Evolutionary conservation across 2,797 vertebrate species (phyloP).

Genomic region (Semotilus atromaculatus): DNA sequence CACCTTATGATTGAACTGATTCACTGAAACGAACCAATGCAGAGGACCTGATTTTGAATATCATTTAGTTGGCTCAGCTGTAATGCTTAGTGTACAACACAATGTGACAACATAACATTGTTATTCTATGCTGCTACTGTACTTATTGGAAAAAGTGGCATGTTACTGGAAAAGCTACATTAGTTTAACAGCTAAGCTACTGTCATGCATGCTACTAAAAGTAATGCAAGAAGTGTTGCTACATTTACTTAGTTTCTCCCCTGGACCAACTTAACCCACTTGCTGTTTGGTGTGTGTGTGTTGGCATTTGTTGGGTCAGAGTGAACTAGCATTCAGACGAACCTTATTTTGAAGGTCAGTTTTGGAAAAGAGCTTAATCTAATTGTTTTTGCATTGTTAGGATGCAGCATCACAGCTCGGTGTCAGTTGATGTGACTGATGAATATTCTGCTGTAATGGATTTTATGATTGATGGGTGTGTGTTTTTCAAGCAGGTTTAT

Average conservation of each 20-base stretch:
- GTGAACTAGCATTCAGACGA: background rate
- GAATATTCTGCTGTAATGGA: slow-evolving; percentile 24
- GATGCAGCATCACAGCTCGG: slow-evolving; percentile 9
- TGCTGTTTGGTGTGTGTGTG: background rate
- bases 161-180: background rate
- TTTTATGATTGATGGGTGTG: slow-evolving; percentile 49
- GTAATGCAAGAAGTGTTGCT: background rate
- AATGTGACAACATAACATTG: background rate
- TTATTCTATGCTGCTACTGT: background rate
- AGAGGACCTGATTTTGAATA: background rate
- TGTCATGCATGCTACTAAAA: slow-evolving; percentile 3
- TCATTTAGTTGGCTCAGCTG: background rate
- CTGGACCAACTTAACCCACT: background rate
- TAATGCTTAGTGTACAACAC: background rate
- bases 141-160: background rate
- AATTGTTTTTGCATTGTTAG: slow-evolving; percentile 28
- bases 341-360: background rate
- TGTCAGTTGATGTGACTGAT: slow-evolving; percentile 35
- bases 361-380: slow-evolving; percentile 18
- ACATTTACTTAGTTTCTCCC: background rate
- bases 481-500: slow-evolving; percentile 32
- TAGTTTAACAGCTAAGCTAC: background rate
- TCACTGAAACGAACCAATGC: background rate
- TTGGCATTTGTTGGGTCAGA: background rate
- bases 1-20: background rate